Base-by-base conservation (phyloP, 2,888 invertebrate species). In the Lysandra coridon region DNA sequence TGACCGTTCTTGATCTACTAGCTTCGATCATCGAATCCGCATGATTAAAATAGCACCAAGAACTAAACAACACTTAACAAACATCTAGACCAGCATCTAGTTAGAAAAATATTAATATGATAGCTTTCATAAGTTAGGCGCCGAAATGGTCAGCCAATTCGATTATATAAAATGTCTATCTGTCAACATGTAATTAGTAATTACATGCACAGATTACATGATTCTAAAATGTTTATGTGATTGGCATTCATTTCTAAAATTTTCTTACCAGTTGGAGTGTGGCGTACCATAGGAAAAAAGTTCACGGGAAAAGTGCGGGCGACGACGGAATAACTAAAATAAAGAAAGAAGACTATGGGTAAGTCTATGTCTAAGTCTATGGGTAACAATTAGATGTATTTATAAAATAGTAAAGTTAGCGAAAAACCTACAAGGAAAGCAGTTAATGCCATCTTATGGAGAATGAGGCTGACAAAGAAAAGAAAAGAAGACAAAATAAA, bases 251-350 rank as follows among this genome's bases (percentile, higher is more conserved):
- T 30, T 30, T 64, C 12, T 64, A 30, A 30, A 30, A 64, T 64
- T 40, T 14, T 60, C 73, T 62, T 82, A 81, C 7, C 81, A 95
- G 95, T 84, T 95, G 95, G 95, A 91, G 95, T 79, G 83, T 93
- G 33, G 90, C 94, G 0, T 95, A 95, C 75, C 95, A 95, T 80
- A 88, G 91, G 12, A 95, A 95, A 85, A 95, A 95, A 80, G 83
- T 90, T 0, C 95, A 95, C 80, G 88, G 88, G 0, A 92, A 91
- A 82, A 83, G 81, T 0, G 86, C 82, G 0, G 83, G 85, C 2
- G 89, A 88, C 0, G 88, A 90, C 0, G 84, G 86, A 0, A 82
- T 85, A 1, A 86, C 85, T 0, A 91, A 90, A 81, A 85, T 86
- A 6, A 82, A 81, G 4, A 87, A 86, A 33, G 89, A 90, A 12